Evolutionary conservation across 1,140 invertebrate species (phyloP).

Genomic region (Bombus haemorrhoidalis): DNA sequence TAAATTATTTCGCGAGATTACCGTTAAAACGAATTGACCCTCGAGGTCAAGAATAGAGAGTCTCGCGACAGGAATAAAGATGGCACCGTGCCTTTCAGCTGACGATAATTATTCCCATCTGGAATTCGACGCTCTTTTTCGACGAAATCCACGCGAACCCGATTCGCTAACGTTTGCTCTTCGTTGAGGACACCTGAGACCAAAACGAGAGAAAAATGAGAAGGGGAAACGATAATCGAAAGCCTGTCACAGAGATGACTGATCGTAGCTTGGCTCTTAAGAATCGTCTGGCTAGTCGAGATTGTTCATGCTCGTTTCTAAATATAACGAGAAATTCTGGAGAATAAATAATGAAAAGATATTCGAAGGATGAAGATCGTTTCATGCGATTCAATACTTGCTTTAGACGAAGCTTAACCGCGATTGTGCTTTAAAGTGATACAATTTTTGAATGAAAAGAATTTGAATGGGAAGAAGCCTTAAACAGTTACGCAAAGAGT

Average conservation of each 20-base stretch:
- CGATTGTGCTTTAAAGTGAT: background rate
- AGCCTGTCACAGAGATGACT: conserved; percentile 18
- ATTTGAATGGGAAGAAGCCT: background rate
- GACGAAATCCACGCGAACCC: conserved; percentile 43
- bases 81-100: conserved; percentile 25
- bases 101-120: conserved; percentile 65
- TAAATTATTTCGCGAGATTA: conserved; percentile 67
- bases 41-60: conserved; percentile 63
- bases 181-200: background rate
- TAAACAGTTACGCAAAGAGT: background rate
- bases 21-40: conserved; percentile 72
- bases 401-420: background rate
- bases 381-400: background rate
- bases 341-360: background rate
- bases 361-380: background rate
- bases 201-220: too few species aligned
- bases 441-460: background rate
- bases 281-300: background rate
- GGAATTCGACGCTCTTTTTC: conserved; percentile 41
- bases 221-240: background rate
- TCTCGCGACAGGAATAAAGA: conserved; percentile 63
- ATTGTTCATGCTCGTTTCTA: background rate
- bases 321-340: background rate
- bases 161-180: background rate
- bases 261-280: background rate